Evolutionary conservation across 1,140 invertebrate species (phyloP).

Genomic region (Drosophila ambigua): DNA sequence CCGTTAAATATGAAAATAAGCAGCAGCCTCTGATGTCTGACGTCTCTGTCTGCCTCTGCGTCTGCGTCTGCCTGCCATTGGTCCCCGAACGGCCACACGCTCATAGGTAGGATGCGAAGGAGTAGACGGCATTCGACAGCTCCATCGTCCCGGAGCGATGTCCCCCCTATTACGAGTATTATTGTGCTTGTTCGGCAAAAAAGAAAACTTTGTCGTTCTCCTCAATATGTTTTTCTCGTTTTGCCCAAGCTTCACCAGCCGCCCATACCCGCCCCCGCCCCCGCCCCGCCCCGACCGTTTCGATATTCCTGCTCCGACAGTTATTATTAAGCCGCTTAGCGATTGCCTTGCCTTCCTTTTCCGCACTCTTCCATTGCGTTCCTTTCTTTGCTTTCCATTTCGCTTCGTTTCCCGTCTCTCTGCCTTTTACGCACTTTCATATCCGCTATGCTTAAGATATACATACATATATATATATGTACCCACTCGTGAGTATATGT

Average conservation of each 20-base stretch:
- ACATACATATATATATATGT: conserved; percentile 10
- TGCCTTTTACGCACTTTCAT: conserved; percentile 63
- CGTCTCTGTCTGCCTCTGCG: too few relatives aligned
- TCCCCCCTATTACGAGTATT: conserved; percentile 34
- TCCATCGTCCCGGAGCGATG: conserved; percentile 1
- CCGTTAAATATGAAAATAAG: conserved; percentile 69
- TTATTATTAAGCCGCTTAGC: conserved; percentile 70
- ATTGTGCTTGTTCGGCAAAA: conserved; percentile 50
- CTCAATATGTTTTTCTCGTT: conserved; percentile 55
- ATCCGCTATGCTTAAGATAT: conserved; percentile 37
- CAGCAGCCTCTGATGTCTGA: conserved; percentile 15
- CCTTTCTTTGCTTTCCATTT: conserved; percentile 10
- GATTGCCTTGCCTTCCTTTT: conserved; percentile 22
- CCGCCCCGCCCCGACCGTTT: conserved; percentile 12
- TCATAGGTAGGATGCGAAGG: too few relatives aligned
- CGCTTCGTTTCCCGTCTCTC: conserved; percentile 19
- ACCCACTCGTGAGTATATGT: too few relatives aligned
- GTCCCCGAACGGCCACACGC: too few relatives aligned
- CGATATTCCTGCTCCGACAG: conserved; percentile 43
- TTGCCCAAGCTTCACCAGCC: background rate
- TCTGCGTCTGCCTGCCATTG: too few relatives aligned
- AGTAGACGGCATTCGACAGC: too few relatives aligned
- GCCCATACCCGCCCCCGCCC: background rate
- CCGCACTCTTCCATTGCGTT: too few relatives aligned
- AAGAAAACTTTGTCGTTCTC: conserved; percentile 35